Evolutionary conservation across 2,113 vertebrate species (phyloP).

Genomic region (Conger conger): DNA sequence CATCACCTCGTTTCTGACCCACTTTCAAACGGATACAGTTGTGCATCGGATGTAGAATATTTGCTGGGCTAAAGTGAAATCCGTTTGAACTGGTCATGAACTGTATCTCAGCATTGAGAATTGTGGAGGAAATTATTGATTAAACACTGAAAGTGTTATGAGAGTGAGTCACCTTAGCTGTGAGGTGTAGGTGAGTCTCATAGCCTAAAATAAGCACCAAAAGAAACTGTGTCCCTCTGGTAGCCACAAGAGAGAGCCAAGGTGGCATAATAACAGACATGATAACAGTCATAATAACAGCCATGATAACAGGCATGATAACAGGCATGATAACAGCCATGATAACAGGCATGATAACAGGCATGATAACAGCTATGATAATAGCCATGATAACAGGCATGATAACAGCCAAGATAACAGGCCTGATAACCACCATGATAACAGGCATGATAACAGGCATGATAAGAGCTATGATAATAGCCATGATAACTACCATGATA

Average conservation of each 20-base stretch:
- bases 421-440: no score
- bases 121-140: background rate
- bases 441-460: no score
- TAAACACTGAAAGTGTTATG: background rate
- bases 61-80: background rate
- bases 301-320: no score
- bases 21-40: background rate
- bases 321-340: no score
- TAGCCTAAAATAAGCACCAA: background rate
- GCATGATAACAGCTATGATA: no score
- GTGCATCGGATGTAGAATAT: background rate
- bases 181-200: background rate
- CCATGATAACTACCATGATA: no score
- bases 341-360: no score
- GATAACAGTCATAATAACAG: no score
- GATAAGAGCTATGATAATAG: no score
- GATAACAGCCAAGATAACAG: no score
- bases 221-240: background rate
- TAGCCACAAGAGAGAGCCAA: background rate
- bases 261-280: background rate
- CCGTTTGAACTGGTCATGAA: slow-evolving; percentile 7
- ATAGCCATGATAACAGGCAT: no score
- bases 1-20: slow-evolving; percentile 10
- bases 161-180: background rate
- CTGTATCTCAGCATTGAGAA: background rate